Base-by-base conservation (phyloP, 2,888 invertebrate species). In the Epinotia nisella region DNA sequence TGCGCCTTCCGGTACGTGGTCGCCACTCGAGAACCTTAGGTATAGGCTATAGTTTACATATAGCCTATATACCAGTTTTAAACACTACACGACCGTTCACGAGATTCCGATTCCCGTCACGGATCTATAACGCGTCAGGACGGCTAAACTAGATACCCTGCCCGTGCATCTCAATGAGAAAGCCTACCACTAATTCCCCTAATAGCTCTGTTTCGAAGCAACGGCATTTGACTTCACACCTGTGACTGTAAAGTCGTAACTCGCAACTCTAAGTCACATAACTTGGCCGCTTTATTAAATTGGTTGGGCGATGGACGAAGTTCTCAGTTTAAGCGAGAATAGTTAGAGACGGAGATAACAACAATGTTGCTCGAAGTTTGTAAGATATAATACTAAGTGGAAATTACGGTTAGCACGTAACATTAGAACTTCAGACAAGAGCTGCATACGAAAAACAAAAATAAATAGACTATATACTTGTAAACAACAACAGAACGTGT, bases 121-220 rank as follows among this genome's bases (percentile, higher is more conserved):
- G 89, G 78, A 79, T 80, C 77, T 78, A 81, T 82, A 87, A 87
- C 85, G 83, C 83, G 82, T 85, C 83, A 79, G 78, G 80, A 74
- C 78, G 82, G 83, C 84, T 84, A 84, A 87, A 86, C 84, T 85
- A 79, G 71, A 74, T 55, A 72, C 17, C 71, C 69, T 77, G 74
- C 69, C 67, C 78, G 77, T 75, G 83, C 82, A 83, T 83, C 76
- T 75, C 76, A 82, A 84, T 84, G 72, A 80, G 77, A 70, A 64
- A 61, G 71, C 61, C 69, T 71, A 69, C 49, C 49, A 49, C 76
- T 78, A 79, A 78, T 79, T 75, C 72, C 62, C 75, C 74, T 78
- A 78, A 80, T 80, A 75, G 67, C 76, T 76, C 75, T 70, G 75
- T 79, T 78, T 76, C 71, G 74, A 74, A 74, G 70, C 72, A 75